Conservation (phyloP, 2,888 invertebrate species). For the Glaucopsyche alexis region DNA sequence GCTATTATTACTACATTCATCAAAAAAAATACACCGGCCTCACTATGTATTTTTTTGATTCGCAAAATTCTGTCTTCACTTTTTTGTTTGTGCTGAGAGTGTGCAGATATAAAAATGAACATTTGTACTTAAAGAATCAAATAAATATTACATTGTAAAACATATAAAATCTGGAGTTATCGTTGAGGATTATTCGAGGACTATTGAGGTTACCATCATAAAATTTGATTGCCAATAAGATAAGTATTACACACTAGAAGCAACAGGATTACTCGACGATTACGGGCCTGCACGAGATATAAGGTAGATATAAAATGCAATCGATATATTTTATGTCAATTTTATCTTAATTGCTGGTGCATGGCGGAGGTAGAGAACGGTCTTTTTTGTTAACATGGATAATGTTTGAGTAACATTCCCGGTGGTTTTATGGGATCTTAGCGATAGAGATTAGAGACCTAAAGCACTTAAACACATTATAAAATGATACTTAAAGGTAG, state of each 20-base stretch:
- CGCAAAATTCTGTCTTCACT: too few species aligned
- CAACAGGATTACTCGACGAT: slow-evolving; percentile 42
- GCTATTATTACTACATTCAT: too few species aligned
- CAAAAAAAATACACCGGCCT: too few species aligned
- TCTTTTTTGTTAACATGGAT: slow-evolving; percentile 43
- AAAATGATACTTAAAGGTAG: not conserved
- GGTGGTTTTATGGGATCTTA: slow-evolving; percentile 28
- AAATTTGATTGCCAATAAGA: slow-evolving; percentile 41
- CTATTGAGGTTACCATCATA: slow-evolving; percentile 29
- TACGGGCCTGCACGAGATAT: slow-evolving; percentile 38
- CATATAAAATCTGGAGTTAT: slow-evolving; percentile 22
- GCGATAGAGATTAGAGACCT: not conserved
- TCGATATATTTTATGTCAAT: slow-evolving; percentile 46
- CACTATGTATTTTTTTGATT: too few species aligned
- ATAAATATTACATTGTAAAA: slow-evolving; percentile 24
- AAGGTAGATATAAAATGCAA: slow-evolving; percentile 44
- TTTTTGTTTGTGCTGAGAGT: not conserved
- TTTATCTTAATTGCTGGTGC: slow-evolving; percentile 47
- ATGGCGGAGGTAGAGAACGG: slow-evolving; percentile 42
- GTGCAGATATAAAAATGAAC: not conserved
- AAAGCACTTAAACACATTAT: not conserved
- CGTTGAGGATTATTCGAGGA: not conserved
- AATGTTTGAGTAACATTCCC: slow-evolving; percentile 37
- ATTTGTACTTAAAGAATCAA: not conserved
- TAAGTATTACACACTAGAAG: slow-evolving; percentile 42